A percentile compares a stretch with the other conserved stretches of the same genome.
Conservation (phyloP, 2,797 vertebrate species). For the Telmatherina bonti region DNA sequence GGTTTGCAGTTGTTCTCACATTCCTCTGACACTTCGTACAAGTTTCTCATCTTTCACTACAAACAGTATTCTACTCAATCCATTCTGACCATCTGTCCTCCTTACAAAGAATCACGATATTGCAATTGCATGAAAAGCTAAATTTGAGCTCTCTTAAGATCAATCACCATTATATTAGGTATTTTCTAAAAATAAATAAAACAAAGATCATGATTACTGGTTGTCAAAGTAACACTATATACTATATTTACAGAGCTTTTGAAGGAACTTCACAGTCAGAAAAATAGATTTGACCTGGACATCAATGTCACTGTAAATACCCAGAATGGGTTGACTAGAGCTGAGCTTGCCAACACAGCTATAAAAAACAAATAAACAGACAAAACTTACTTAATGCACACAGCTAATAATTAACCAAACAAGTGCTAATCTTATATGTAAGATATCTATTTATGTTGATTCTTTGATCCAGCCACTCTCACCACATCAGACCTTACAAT, state of each 20-base stretch:
- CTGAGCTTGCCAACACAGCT: neutral
- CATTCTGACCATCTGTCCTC: too few relatives aligned
- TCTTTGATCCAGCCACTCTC: neutral
- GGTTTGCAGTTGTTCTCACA: too few relatives aligned
- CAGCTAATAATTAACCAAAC: neutral
- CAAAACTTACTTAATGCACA: neutral
- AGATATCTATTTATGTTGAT: neutral
- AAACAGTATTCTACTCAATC: too few relatives aligned
- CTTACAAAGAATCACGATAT: too few relatives aligned
- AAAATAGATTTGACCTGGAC: slow-evolving; percentile 19
- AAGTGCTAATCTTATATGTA: neutral
- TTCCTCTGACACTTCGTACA: too few relatives aligned
- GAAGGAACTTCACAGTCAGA: slow-evolving; percentile 7
- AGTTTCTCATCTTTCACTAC: too few relatives aligned
- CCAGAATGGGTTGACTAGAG: neutral
- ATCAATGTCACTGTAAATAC: neutral
- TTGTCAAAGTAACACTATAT: slow-evolving; percentile 17
- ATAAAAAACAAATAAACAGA: neutral
- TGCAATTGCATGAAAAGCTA: neutral
- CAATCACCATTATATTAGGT: neutral
- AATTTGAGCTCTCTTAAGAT: neutral
- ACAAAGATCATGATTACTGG: slow-evolving; percentile 1
- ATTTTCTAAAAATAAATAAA: slow-evolving; percentile 4
- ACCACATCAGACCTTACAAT: neutral
- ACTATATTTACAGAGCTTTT: slow-evolving; percentile 3